These are phyloP conservation scores for Seriola aureovittata DNA, from an alignment of 2,113 vertebrate species.

Conservation along the genomic window DNA sequence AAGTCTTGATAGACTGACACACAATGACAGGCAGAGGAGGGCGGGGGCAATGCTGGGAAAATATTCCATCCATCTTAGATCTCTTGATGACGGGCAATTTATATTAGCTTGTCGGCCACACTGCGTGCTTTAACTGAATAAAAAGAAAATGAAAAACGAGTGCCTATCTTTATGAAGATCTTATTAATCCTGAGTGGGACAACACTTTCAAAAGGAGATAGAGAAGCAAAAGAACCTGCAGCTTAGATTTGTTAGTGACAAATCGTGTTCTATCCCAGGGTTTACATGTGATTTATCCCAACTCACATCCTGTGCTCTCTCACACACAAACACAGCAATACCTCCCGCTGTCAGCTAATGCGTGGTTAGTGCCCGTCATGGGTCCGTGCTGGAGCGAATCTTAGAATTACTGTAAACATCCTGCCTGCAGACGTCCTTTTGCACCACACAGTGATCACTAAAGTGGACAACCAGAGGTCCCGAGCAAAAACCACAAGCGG, in stretches of 20 bases:
- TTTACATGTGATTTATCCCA: constrained; percentile 17
- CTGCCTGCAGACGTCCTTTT: constrained; percentile 1
- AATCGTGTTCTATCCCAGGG: constrained; percentile 11
- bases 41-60: constrained; percentile 47
- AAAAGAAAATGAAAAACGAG: constrained; percentile 48
- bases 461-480: constrained; percentile 1
- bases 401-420: constrained; percentile 47
- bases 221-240: constrained; percentile 5
- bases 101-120: constrained; percentile 44
- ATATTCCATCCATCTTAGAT: constrained; percentile 64
- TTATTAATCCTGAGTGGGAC: constrained; percentile 37
- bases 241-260: not conserved
- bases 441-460: constrained; percentile 1
- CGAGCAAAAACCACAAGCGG: not conserved
- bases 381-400: constrained; percentile 14
- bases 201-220: not conserved
- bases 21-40: constrained; percentile 53
- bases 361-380: constrained; percentile 30
- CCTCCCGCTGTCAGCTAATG: constrained; percentile 37
- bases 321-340: constrained; percentile 17
- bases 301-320: constrained; percentile 9
- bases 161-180: constrained; percentile 35
- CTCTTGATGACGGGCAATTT: constrained; percentile 63
- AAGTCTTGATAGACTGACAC: constrained; percentile 57
- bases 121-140: constrained; percentile 39